Evolutionary conservation across 2,113 vertebrate genomes (phyloP).

Genomic region (Poeciliopsis turrubarensis): DNA sequence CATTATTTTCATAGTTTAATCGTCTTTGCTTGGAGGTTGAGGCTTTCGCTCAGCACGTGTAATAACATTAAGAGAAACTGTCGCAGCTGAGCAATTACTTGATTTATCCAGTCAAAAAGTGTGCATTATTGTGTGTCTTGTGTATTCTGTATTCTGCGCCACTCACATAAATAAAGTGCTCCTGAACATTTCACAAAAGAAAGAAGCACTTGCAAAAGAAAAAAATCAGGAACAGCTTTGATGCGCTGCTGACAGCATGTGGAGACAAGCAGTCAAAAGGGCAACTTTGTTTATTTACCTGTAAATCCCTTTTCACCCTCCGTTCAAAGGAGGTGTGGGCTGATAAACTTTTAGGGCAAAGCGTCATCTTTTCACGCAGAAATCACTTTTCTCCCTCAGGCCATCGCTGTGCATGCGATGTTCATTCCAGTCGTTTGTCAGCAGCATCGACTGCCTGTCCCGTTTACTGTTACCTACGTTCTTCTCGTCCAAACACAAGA

Average conservation of each 20-base stretch:
- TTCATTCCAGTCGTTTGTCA: background rate
- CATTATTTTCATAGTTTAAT: conserved; percentile 26
- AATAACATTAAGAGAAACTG: background rate
- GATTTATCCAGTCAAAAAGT: background rate
- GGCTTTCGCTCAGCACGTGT: background rate
- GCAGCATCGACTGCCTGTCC: conserved; percentile 10
- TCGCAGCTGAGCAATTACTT: conserved; percentile 3
- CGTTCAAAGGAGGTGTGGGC: conserved; percentile 33
- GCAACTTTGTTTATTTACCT: conserved; percentile 10
- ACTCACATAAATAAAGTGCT: conserved; percentile 16
- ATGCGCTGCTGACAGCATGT: conserved; percentile 1
- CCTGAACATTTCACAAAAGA: background rate
- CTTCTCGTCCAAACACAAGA: conserved; percentile 6
- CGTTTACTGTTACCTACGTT: conserved; percentile 2
- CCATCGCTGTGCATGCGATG: conserved; percentile 7
- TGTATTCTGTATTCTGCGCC: background rate
- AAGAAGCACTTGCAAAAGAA: background rate
- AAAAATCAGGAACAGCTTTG: conserved; percentile 10
- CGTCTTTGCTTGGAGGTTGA: conserved; percentile 7
- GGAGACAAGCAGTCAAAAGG: background rate
- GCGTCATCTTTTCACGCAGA: conserved; percentile 22
- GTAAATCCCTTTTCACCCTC: conserved; percentile 9
- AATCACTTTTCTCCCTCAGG: conserved; percentile 17
- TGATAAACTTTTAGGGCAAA: conserved; percentile 23
- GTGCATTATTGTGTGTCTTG: background rate